phyloP scores from a whole-genome alignment of 2,113 vertebrate species.

The Microcebus lehilahytsara region DNA sequence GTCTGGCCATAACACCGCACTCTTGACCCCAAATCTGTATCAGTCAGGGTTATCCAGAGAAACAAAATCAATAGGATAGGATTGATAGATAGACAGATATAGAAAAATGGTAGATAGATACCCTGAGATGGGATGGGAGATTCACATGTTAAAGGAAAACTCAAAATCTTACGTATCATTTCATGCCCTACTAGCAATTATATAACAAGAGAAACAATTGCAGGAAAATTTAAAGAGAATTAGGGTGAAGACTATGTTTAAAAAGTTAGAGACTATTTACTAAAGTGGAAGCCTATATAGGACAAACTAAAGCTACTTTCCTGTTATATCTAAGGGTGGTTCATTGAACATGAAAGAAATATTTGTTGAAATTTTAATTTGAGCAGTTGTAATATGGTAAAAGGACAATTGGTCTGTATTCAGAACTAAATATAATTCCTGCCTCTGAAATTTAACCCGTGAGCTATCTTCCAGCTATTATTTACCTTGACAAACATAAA shows the following conservation, averaged over 20 bases:
- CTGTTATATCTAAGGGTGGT: not conserved
- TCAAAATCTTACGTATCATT: not conserved
- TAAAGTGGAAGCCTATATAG: not conserved
- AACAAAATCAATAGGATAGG: no score
- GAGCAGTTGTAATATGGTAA: not conserved
- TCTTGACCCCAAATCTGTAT: no score
- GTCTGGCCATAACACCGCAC: no score
- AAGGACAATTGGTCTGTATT: not conserved
- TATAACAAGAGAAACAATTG: not conserved
- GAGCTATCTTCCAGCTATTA: not conserved
- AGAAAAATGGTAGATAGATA: not conserved
- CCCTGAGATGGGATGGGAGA: not conserved
- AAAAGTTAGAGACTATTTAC: not conserved
- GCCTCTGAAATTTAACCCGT: not conserved
- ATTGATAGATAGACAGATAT: no score
- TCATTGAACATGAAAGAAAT: not conserved
- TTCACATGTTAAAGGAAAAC: not conserved
- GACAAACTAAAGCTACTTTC: not conserved
- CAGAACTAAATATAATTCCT: not conserved
- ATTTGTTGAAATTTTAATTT: not conserved
- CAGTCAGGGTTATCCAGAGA: no score
- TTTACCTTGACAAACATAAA: not conserved
- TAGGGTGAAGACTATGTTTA: not conserved
- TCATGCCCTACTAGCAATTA: not conserved
- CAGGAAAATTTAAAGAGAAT: not conserved